Percentiles rank a stretch among this genome's conserved stretches.
Conservation (phyloP, 2,113 vertebrate species). For the Cottus gobio region DNA sequence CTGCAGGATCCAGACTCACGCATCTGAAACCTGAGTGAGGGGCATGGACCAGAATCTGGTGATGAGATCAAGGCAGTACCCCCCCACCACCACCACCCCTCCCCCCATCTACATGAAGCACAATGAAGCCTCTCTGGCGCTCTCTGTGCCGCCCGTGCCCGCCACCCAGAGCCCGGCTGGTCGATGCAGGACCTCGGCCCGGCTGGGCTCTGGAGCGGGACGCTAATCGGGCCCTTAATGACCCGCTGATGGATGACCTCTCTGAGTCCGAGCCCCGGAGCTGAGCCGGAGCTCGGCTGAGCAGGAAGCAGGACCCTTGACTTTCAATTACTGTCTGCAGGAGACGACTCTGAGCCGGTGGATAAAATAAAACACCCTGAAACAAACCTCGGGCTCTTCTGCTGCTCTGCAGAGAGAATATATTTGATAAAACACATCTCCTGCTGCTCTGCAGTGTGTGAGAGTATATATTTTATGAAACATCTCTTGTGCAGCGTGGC, state of each 20-base stretch:
- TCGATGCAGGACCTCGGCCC: conserved; percentile 40
- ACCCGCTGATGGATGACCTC: conserved; percentile 60
- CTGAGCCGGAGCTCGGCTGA: conserved; percentile 25
- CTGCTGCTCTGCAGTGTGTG: too few relatives aligned
- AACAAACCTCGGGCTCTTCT: too few relatives aligned
- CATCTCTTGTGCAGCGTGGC: too few relatives aligned
- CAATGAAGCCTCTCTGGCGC: neutral
- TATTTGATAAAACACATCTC: too few relatives aligned
- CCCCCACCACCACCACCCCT: too few relatives aligned
- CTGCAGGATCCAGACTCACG: neutral
- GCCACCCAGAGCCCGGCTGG: neutral
- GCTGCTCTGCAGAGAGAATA: too few relatives aligned
- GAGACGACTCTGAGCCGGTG: conserved; percentile 32
- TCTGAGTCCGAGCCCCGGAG: conserved; percentile 21
- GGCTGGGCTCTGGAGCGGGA: conserved; percentile 32
- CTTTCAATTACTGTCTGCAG: conserved; percentile 47
- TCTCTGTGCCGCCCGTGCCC: conserved; percentile 16
- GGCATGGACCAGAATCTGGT: neutral
- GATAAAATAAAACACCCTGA: neutral
- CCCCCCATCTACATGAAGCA: neutral
- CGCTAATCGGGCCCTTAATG: conserved; percentile 58
- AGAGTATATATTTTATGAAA: too few relatives aligned
- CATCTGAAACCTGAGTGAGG: neutral
- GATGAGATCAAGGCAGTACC: neutral
- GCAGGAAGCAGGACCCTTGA: conserved; percentile 45